Percentiles rank a stretch among this genome's conserved stretches.
Evolutionary conservation across 2,113 vertebrate species (phyloP).

Genomic region (Bos javanicus): DNA sequence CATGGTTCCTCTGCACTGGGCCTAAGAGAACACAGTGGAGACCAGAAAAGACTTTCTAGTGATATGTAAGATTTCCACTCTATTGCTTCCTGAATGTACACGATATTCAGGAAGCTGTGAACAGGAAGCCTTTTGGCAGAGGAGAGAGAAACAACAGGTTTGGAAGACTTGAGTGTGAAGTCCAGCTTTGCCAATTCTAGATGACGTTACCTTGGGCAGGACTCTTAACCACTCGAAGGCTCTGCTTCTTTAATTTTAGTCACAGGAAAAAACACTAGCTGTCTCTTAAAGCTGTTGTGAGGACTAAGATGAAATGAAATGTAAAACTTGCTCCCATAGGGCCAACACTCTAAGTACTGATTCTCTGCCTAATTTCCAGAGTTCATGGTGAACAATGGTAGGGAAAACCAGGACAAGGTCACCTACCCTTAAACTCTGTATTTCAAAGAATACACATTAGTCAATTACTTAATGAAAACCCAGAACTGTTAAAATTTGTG

Average conservation of each 20-base stretch:
- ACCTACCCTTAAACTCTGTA: slow-evolving; percentile 8
- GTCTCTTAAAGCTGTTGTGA: not conserved
- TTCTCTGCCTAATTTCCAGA: not conserved
- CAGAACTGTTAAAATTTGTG: not conserved
- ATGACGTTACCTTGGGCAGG: not conserved
- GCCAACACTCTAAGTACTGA: not conserved
- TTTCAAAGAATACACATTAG: not conserved
- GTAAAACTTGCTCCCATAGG: not conserved
- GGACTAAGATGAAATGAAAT: slow-evolving; percentile 1
- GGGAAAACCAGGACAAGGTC: not conserved
- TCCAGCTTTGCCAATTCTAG: not conserved
- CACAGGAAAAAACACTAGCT: not conserved
- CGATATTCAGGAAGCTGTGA: not conserved
- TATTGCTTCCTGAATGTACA: not conserved
- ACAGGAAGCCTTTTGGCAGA: not conserved
- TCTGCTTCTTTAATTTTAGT: slow-evolving; percentile 1
- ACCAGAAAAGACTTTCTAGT: not conserved
- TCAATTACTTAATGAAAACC: not conserved
- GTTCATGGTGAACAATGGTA: not conserved
- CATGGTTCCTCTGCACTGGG: not conserved
- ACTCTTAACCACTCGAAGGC: not conserved
- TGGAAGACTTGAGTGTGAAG: not conserved
- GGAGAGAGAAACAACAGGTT: not conserved
- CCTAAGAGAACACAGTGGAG: not conserved
- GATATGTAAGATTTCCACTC: not conserved